These are phyloP conservation scores for Noctilio leporinus DNA, from an alignment of 2,113 vertebrate species.

Conservation along the genomic window DNA sequence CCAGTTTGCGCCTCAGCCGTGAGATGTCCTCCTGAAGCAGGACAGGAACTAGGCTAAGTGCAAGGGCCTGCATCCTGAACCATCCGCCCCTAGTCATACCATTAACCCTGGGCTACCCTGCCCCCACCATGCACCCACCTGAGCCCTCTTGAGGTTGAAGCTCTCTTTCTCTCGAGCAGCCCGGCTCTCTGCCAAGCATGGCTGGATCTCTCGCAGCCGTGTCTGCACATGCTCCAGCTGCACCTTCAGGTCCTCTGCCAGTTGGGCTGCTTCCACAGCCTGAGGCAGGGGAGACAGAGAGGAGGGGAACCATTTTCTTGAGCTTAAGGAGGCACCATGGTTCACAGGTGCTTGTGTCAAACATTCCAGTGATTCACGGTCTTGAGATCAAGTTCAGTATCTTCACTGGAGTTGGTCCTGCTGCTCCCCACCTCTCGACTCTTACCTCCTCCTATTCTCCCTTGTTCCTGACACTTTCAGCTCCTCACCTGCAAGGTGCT, in stretches of 20 bases:
- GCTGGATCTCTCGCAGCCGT: conserved; percentile 92
- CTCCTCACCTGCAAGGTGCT: background rate
- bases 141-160: conserved; percentile 91
- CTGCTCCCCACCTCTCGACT: background rate
- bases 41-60: background rate
- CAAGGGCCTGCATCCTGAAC: background rate
- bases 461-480: background rate
- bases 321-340: background rate
- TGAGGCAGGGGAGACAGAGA: conserved; percentile 33
- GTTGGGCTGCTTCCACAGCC: conserved; percentile 94
- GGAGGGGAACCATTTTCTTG: background rate
- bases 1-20: conserved; percentile 89
- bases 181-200: conserved; percentile 90
- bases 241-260: conserved; percentile 93
- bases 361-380: background rate
- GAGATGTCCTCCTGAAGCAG: conserved; percentile 89
- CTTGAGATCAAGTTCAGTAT: background rate
- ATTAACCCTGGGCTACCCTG: background rate
- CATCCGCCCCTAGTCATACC: rapidly evolving
- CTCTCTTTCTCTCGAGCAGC: conserved; percentile 91
- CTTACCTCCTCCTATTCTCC: background rate
- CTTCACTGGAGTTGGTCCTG: background rate
- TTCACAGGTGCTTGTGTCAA: background rate
- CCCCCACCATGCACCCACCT: conserved; percentile 76
- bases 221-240: conserved; percentile 91